Evolutionary conservation across 2,888 invertebrate species (phyloP), one percentile per base, ranked within the genome.

Genomic region (Acanthosepion pharaonis): DNA sequence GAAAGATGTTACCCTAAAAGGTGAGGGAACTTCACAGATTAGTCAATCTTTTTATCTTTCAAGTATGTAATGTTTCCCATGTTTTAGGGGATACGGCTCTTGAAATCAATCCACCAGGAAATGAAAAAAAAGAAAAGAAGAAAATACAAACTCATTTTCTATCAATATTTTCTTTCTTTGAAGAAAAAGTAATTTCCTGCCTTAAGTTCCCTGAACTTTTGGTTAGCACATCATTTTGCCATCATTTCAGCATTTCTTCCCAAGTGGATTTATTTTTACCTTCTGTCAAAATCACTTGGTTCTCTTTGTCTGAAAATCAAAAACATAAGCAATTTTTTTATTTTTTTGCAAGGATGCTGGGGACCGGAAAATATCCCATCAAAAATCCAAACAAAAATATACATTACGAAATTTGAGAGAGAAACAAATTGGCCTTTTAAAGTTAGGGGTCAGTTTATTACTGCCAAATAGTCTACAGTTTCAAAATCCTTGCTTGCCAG

Each of bases 401-500:
- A 78, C 78, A n/a, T 15, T 33, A 18, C n/a, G 33, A 78, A 78
- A 78, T 78, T n/a, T 33, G 78, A 78, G 78, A 78, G 15, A 78
- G 78, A 78, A 78, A 78, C 9, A 78, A 78, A 78, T 78, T 78
- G 11, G 78, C 78, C 11, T 33, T 78, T 78, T 78, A n/a, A 78
- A n/a, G 78, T 78, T 33, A 78, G 78, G n/a, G 78, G n/a, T 78
- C n/a, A 78, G 11, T 33, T 78, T n/a, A 78, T 78, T 78, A 78
- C 78, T 78, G 78, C 78, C 78, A 78, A 78, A 78, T 15, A n/a
- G 78, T 78, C n/a, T 78, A 78, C 78, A 78, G 78, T 78, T 78
- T 78, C 78, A 15, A n/a, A 78, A 78, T 78, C n/a, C 1, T 78
- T 78, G n/a, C 33, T 78, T 78, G 78, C 78, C 78, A 78, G 33